Percentiles rank a stretch among this genome's conserved stretches.
Evolutionary conservation across 2,113 vertebrate species (phyloP).

Genomic region (Albula goreensis): DNA sequence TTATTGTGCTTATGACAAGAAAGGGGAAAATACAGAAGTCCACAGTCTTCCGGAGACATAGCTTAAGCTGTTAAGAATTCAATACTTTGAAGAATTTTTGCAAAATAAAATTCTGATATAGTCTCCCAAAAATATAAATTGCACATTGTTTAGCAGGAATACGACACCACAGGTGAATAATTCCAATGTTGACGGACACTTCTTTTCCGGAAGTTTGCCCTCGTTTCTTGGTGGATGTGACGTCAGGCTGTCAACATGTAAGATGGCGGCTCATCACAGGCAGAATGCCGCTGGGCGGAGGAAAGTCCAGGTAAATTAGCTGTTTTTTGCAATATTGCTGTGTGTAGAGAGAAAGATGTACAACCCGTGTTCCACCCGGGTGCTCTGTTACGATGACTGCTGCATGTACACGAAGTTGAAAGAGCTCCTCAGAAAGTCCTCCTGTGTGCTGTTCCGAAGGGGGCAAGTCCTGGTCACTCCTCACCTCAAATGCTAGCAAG

Average conservation of each 20-base stretch:
- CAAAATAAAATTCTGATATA: not conserved
- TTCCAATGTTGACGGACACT: not conserved
- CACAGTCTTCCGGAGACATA: too few relatives aligned
- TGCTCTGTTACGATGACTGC: not conserved
- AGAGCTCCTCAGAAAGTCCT: not conserved
- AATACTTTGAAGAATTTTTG: not conserved
- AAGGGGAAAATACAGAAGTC: too few relatives aligned
- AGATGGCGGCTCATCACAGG: slow-evolving; percentile 99
- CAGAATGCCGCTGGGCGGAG: slow-evolving; percentile 97
- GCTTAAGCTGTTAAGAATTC: too few relatives aligned
- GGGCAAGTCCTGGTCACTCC: slow-evolving; percentile 23
- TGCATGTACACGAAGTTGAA: not conserved
- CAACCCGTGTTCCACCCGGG: not conserved
- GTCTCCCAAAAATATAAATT: not conserved
- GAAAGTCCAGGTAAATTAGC: slow-evolving; percentile 87
- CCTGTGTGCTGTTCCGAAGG: not conserved
- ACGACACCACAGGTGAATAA: not conserved
- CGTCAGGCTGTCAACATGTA: slow-evolving; percentile 94
- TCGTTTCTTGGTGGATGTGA: slow-evolving; percentile 76
- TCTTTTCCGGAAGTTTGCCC: slow-evolving; percentile 18
- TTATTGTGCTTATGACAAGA: too few relatives aligned
- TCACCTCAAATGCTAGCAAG: not conserved
- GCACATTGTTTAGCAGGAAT: not conserved
- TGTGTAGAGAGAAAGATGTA: not conserved
- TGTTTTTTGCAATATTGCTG: not conserved